Evolutionary conservation across 2,888 invertebrate genomes (phyloP).

Genomic region (Cheilosia grossa): DNA sequence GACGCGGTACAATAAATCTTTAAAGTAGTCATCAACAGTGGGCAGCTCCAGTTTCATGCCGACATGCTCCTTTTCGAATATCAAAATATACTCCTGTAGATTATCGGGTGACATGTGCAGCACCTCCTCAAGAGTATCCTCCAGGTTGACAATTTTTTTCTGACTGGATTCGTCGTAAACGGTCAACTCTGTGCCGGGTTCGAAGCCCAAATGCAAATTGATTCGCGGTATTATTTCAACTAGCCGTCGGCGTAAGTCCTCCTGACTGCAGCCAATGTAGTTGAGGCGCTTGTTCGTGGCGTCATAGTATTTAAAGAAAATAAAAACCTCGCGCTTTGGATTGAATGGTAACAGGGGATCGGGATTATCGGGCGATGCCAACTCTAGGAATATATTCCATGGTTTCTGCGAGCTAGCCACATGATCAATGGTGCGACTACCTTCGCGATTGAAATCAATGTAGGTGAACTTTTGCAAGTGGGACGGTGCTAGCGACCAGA

Average conservation of each 20-base stretch:
- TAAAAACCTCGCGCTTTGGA: slow-evolving; percentile 90
- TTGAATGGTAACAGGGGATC: slow-evolving; percentile 92
- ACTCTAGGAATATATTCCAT: slow-evolving; percentile 95
- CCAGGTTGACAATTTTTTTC: slow-evolving; percentile 80
- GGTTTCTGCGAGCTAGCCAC: slow-evolving; percentile 90
- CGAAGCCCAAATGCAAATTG: slow-evolving; percentile 94
- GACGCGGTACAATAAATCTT: slow-evolving; percentile 92
- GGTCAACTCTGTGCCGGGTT: slow-evolving; percentile 92
- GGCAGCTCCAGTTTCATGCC: slow-evolving; percentile 92
- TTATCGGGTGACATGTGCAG: slow-evolving; percentile 85
- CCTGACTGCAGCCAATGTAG: slow-evolving; percentile 96
- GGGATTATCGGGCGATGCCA: slow-evolving; percentile 91
- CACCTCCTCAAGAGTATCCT: slow-evolving; percentile 93
- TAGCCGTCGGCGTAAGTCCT: slow-evolving; percentile 93
- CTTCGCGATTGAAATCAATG: slow-evolving; percentile 91
- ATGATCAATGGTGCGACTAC: slow-evolving; percentile 84
- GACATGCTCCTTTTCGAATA: slow-evolving; percentile 95
- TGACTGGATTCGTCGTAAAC: slow-evolving; percentile 90
- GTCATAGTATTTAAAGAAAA: slow-evolving; percentile 89
- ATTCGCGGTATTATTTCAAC: slow-evolving; percentile 93
- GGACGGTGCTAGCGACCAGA: slow-evolving; percentile 93
- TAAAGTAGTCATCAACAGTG: slow-evolving; percentile 96
- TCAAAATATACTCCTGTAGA: slow-evolving; percentile 98
- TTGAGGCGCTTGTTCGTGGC: slow-evolving; percentile 95
- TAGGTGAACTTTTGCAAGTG: slow-evolving; percentile 90